Base-by-base conservation (phyloP, 2,113 vertebrate species). In the Syrmaticus mikado region DNA sequence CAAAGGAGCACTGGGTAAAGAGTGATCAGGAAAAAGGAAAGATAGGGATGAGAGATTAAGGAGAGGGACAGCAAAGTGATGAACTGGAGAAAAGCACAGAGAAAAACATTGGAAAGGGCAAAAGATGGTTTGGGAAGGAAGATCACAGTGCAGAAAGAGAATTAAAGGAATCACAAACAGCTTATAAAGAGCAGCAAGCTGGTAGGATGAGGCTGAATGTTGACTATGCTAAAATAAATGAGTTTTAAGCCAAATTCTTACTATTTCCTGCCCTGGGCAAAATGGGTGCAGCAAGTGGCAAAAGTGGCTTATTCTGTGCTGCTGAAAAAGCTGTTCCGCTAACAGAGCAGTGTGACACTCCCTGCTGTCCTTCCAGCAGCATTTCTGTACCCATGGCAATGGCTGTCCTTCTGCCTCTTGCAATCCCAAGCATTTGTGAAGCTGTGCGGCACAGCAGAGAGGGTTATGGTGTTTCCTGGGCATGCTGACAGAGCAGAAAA, bases 401-500 rank as follows among this genome's bases (percentile, higher is more conserved):
- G 27, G 11, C 75, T 32, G 19, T 6, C n/a, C 66, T 30, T 65
- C 22, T 66, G 19, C 20, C 40, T 52, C 8, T 34, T 28, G n/a
- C 55, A 48, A 5, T n/a, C 3, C 25, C 8, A 3, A 1, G 0
- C 10, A 4, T 13, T 20, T 45, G 28, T 46, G 46, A 53, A 52
- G 18, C n/a, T 0, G 0, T 8, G 27, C 25, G 65, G 76, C 67
- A 68, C 52, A 45, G 4, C 20, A 5, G 41, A 53, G 28, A 0
- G 15, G 2, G 1, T 48, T 52, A 14, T 0, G 0, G 46, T 78
- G 79, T 82, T 93, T 75, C 6, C 87, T 77, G 73, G 52, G 18
- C 82, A 7, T 94, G 91, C 94, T 96, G 93, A 94, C 87, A 48
- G 82, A 92, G 91, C 78, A 93, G 95, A 97, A 97, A 96, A 95